A percentile compares a stretch with the other conserved stretches of the same genome.
Evolutionary conservation across 2,888 invertebrate genomes (phyloP).

Genomic region (Scrobipalpa costella): DNA sequence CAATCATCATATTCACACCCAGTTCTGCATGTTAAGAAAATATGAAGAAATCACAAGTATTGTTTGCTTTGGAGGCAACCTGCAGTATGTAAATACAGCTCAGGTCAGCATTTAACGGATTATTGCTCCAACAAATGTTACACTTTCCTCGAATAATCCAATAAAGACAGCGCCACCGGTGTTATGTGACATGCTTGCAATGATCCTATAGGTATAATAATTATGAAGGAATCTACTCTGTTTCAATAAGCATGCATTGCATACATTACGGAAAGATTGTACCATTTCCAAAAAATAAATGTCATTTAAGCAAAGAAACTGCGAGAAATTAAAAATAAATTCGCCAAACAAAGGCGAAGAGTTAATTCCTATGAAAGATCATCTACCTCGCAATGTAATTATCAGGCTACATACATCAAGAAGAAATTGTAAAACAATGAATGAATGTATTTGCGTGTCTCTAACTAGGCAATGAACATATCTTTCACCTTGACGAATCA

Average conservation of each 20-base stretch:
- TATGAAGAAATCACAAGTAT: neutral
- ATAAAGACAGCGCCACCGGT: slow-evolving; percentile 2
- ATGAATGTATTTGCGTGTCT: slow-evolving; percentile 10
- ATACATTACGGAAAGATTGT: too few species aligned
- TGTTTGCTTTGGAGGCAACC: neutral
- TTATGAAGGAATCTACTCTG: too few species aligned
- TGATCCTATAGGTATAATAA: neutral
- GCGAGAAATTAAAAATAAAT: neutral
- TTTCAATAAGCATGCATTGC: too few species aligned
- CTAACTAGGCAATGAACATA: neutral
- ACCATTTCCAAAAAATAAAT: too few species aligned
- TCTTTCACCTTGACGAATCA: slow-evolving; percentile 9
- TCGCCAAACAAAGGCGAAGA: neutral
- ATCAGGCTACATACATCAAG: neutral
- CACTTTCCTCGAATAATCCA: slow-evolving; percentile 20
- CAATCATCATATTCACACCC: neutral
- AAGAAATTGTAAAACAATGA: slow-evolving; percentile 4
- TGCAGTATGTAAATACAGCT: neutral
- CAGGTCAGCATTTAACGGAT: slow-evolving; percentile 21
- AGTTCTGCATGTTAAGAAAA: neutral
- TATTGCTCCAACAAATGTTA: slow-evolving; percentile 13
- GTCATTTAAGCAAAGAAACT: neutral
- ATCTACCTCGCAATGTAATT: neutral
- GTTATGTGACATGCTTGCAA: slow-evolving; percentile 15
- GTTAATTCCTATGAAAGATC: neutral